Evolutionary conservation across 2,113 vertebrate species (phyloP).

Genomic region (Grus americana): DNA sequence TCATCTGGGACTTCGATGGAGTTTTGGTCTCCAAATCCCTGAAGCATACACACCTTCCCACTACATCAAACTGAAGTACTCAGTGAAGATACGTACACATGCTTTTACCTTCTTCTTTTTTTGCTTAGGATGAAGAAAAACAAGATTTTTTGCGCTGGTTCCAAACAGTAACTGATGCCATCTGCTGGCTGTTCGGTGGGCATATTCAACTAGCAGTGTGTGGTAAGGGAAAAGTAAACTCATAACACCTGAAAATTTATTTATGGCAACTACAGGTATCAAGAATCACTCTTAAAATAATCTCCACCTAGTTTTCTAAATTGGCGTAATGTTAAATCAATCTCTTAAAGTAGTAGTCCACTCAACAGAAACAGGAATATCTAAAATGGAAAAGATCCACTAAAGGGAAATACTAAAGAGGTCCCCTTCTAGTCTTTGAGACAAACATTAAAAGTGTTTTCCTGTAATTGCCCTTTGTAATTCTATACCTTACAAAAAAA

Average conservation of each 20-base stretch:
- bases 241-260: background rate
- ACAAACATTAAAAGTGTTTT: background rate
- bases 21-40: background rate
- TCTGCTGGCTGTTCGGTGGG: constrained; percentile 81
- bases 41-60: background rate
- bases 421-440: background rate
- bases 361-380: background rate
- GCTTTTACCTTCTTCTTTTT: constrained; percentile 8
- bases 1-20: background rate
- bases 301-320: background rate
- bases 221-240: constrained; percentile 75
- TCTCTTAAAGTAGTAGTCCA: background rate
- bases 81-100: background rate
- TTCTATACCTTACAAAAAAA: background rate
- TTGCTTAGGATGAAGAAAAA: constrained; percentile 79
- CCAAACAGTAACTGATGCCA: constrained; percentile 82
- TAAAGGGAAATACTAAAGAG: background rate
- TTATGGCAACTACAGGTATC: background rate
- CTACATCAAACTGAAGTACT: background rate
- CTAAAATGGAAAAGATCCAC: background rate
- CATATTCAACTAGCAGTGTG: constrained; percentile 77
- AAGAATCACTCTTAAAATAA: background rate
- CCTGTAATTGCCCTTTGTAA: background rate
- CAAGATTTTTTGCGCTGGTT: constrained; percentile 77
- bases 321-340: background rate